Evolutionary conservation across 2,888 invertebrate genomes (phyloP).

Genomic region (Endomychus coccineus): DNA sequence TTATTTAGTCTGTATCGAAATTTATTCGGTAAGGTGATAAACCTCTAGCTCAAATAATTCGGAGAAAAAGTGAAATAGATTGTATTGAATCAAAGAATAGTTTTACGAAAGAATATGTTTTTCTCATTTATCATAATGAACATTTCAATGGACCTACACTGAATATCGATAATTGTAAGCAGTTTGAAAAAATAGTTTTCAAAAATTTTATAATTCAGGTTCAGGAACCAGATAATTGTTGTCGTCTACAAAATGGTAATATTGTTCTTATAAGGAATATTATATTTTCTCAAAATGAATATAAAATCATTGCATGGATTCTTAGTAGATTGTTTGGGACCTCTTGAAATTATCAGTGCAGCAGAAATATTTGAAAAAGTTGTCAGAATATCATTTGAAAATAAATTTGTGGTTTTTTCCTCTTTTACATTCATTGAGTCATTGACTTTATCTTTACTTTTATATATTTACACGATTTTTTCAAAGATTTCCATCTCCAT

Average conservation of each 20-base stretch:
- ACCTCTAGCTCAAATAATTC: constrained; percentile 6
- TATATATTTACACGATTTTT: no score
- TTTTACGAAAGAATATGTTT: background rate
- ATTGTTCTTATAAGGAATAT: constrained; percentile 3
- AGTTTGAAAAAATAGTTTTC: background rate
- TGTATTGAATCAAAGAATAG: background rate
- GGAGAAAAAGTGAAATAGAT: constrained; percentile 8
- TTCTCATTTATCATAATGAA: background rate
- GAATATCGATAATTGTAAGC: background rate
- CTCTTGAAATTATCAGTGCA: no score
- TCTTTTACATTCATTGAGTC: no score
- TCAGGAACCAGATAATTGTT: constrained; percentile 1
- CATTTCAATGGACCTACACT: background rate
- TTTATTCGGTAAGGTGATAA: background rate
- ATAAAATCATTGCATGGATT: background rate
- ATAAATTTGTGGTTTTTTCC: no score
- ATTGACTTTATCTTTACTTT: no score
- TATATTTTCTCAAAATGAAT: constrained; percentile 1
- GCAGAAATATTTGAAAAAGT: no score
- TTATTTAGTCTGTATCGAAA: constrained; percentile 6
- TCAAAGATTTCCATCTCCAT: no score
- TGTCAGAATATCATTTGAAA: no score
- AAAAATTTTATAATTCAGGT: constrained; percentile 1
- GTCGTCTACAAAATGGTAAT: constrained; percentile 3
- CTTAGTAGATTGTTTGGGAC: no score